These are phyloP conservation scores for Rhombomys opimus DNA, from an alignment of 2,113 vertebrate genomes.

Conservation along the genomic window DNA sequence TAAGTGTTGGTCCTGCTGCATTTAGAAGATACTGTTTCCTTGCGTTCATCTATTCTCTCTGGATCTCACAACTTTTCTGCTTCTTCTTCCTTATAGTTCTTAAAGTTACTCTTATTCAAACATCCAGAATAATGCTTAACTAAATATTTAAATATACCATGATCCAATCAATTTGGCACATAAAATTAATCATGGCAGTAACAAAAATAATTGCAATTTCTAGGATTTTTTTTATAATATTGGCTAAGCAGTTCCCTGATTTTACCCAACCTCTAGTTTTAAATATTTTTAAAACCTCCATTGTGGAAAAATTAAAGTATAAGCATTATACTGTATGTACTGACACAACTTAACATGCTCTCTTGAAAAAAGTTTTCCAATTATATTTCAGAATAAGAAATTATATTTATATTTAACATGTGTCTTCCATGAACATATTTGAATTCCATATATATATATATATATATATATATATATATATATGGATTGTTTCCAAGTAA, in stretches of 20 bases:
- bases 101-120: background rate
- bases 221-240: background rate
- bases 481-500: background rate
- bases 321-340: background rate
- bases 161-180: background rate
- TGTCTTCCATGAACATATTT: background rate
- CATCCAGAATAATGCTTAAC: background rate
- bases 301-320: background rate
- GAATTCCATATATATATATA: background rate
- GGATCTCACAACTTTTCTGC: background rate
- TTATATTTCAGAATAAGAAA: background rate
- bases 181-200: background rate
- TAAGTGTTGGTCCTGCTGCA: too few relatives aligned
- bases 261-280: background rate
- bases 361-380: background rate
- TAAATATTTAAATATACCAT: background rate
- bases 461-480: too few relatives aligned
- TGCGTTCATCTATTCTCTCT: background rate
- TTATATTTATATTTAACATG: background rate
- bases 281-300: background rate
- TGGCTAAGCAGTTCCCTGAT: background rate
- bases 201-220: background rate
- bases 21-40: background rate
- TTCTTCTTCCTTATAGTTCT: background rate
- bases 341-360: background rate